Percentiles rank a stretch among this genome's conserved stretches.
These are phyloP conservation scores for Mycetomoellerius zeteki DNA, from an alignment of 1,140 invertebrate species.

Conservation along the genomic window DNA sequence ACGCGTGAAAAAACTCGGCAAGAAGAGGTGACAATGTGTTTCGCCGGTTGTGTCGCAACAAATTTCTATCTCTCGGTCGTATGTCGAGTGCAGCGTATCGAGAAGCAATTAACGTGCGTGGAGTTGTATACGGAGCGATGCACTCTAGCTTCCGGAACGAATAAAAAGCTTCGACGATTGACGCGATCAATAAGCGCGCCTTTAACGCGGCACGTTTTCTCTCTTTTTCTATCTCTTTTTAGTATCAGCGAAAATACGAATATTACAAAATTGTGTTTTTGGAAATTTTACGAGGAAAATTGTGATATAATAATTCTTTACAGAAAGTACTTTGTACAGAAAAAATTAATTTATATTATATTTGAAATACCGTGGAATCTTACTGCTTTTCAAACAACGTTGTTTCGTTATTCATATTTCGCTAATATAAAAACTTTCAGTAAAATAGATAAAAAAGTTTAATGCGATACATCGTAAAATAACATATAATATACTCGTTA, in stretches of 20 bases:
- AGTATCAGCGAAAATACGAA: background rate
- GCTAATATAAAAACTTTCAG: background rate
- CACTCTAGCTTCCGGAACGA: slow-evolving; percentile 40
- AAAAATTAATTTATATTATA: slow-evolving; percentile 19
- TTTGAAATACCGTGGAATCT: background rate
- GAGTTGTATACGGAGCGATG: slow-evolving; percentile 54
- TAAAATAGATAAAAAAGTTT: background rate
- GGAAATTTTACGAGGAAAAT: background rate
- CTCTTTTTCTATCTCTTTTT: background rate
- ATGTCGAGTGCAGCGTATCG: slow-evolving; percentile 56
- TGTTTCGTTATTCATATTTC: background rate
- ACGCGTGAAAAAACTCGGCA: slow-evolving; percentile 7
- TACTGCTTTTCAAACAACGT: background rate
- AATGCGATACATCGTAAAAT: background rate
- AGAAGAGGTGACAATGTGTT: slow-evolving; percentile 47
- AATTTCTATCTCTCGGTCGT: slow-evolving; percentile 55
- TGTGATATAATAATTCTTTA: slow-evolving; percentile 8
- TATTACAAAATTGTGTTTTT: slow-evolving; percentile 11
- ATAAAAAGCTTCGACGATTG: slow-evolving; percentile 60
- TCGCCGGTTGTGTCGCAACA: slow-evolving; percentile 37
- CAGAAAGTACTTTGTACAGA: background rate
- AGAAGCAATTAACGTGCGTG: slow-evolving; percentile 62
- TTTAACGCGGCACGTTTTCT: slow-evolving; percentile 20
- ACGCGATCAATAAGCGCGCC: slow-evolving; percentile 55
- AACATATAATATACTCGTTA: background rate